These are phyloP conservation scores for Zeus faber DNA, from an alignment of 2,113 vertebrate genomes.

Conservation along the genomic window DNA sequence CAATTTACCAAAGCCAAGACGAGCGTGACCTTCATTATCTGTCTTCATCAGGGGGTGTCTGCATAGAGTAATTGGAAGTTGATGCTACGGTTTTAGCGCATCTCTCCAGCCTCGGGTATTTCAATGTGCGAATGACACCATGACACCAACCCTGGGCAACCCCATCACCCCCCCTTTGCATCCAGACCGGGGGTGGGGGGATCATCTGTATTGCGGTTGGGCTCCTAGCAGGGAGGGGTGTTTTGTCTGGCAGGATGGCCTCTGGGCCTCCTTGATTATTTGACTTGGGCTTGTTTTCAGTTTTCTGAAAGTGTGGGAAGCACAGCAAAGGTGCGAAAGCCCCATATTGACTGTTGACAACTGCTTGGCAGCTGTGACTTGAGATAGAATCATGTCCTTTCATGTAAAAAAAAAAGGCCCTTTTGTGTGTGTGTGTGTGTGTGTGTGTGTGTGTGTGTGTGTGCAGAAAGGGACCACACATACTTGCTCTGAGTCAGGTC, in stretches of 20 bases:
- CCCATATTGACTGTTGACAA: not conserved
- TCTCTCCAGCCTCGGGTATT: slow-evolving; percentile 9
- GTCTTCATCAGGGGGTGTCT: slow-evolving; percentile 15
- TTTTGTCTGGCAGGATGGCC: too few relatives aligned
- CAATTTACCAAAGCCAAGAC: slow-evolving; percentile 19
- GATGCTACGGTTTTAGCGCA: slow-evolving; percentile 10
- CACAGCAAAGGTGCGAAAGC: not conserved
- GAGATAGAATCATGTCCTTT: too few relatives aligned
- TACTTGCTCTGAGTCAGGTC: slow-evolving; percentile 96
- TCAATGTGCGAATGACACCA: slow-evolving; percentile 16
- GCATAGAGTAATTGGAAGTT: not conserved
- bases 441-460: slow-evolving; percentile 18
- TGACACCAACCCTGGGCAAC: too few relatives aligned
- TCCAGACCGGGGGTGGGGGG: too few relatives aligned
- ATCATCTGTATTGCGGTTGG: too few relatives aligned
- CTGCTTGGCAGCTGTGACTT: not conserved
- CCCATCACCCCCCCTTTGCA: too few relatives aligned
- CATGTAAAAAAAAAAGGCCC: too few relatives aligned
- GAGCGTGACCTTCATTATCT: not conserved
- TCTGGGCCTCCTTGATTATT: too few relatives aligned
- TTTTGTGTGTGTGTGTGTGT: slow-evolving; percentile 4
- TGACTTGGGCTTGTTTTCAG: not conserved
- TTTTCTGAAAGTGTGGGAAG: not conserved
- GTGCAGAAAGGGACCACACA: slow-evolving; percentile 50
- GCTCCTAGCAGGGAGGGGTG: too few relatives aligned